phyloP scores from a whole-genome alignment of 2,888 invertebrate genomes.

The Hirtodrosophila confusa region DNA sequence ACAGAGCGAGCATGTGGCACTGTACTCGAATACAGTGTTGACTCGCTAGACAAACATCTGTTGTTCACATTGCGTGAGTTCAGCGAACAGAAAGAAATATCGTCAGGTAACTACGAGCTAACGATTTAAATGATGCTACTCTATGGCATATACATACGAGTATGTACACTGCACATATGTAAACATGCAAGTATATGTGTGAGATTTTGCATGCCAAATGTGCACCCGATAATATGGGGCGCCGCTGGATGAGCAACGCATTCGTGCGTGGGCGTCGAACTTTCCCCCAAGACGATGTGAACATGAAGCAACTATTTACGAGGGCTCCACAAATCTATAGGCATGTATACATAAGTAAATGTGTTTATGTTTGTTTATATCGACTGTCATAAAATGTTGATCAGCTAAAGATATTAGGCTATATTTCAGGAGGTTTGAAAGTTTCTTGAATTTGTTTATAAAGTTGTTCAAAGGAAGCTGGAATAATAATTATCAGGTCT shows the following conservation, averaged over 20 bases:
- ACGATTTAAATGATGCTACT: slow-evolving; percentile 23
- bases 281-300: slow-evolving; percentile 60
- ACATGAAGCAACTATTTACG: slow-evolving; percentile 60
- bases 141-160: slow-evolving; percentile 7
- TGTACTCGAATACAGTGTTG: slow-evolving; percentile 19
- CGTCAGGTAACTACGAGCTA: slow-evolving; percentile 3
- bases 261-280: slow-evolving; percentile 73
- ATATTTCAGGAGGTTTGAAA: no score
- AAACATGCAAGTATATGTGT: background rate
- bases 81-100: slow-evolving; percentile 45
- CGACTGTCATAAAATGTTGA: no score
- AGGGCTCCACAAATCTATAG: no score
- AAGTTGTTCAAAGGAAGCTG: no score
- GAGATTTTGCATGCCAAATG: slow-evolving; percentile 46
- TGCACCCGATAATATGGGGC: slow-evolving; percentile 11
- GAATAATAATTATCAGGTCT: no score
- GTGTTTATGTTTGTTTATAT: no score
- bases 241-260: slow-evolving; percentile 65
- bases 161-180: background rate
- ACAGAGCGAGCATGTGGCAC: slow-evolving; percentile 12
- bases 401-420: no score
- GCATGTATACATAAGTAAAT: no score
- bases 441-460: no score
- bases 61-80: slow-evolving; percentile 54
- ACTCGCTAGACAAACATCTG: slow-evolving; percentile 54